These are phyloP conservation scores for Brachyistius frenatus DNA, from an alignment of 2,113 vertebrate species.

Conservation along the genomic window DNA sequence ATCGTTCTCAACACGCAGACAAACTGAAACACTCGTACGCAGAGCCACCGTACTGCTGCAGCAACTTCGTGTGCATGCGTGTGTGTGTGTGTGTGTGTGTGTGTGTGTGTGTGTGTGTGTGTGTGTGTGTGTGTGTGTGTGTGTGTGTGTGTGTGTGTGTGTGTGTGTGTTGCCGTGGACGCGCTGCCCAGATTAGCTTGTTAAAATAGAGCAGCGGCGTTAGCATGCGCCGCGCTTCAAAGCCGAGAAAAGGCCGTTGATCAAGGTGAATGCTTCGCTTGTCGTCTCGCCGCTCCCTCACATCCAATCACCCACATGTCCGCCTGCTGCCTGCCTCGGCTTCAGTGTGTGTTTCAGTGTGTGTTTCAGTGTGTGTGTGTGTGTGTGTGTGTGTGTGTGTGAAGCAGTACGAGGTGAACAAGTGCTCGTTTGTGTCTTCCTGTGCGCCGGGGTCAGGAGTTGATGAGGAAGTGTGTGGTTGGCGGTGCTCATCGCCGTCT, in stretches of 20 bases:
- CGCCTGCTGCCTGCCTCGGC: slow-evolving; percentile 36
- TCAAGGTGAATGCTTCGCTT: slow-evolving; percentile 77
- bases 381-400: slow-evolving; percentile 9
- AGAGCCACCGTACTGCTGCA: not conserved
- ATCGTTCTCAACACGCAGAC: not conserved
- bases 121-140: slow-evolving; percentile 1
- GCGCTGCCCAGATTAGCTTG: slow-evolving; percentile 70
- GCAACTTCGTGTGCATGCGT: not conserved
- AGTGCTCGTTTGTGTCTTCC: slow-evolving; percentile 1
- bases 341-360: not conserved
- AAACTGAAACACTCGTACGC: not conserved
- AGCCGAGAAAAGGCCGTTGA: slow-evolving; percentile 69
- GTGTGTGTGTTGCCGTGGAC: slow-evolving; percentile 18
- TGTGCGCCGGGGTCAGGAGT: slow-evolving; percentile 9
- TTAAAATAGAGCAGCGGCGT: slow-evolving; percentile 72
- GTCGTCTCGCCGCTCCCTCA: slow-evolving; percentile 62
- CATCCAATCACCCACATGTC: slow-evolving; percentile 59
- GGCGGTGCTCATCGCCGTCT: not conserved
- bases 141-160: slow-evolving; percentile 15
- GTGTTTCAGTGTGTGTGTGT: slow-evolving; percentile 16
- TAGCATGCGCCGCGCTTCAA: slow-evolving; percentile 60
- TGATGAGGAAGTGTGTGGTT: slow-evolving; percentile 24
- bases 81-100: not conserved
- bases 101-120: not conserved
- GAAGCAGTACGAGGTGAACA: slow-evolving; percentile 2